Conservation (phyloP, 2,888 invertebrate species). For the Eupithecia subfuscata region DNA sequence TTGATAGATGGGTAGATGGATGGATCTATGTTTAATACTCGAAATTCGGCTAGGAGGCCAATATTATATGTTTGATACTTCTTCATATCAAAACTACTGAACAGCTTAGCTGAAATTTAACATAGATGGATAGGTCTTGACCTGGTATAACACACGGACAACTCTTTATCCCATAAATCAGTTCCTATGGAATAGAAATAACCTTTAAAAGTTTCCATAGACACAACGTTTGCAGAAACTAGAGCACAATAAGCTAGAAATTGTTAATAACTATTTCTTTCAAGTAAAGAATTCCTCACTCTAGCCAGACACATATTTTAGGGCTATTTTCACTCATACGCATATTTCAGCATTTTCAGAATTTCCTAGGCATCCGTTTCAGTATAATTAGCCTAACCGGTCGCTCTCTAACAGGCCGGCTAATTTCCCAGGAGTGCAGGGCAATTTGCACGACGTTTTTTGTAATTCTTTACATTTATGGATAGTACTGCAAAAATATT, state of each 20-base stretch:
- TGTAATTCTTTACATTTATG: slow-evolving; percentile 30
- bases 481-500: slow-evolving; percentile 29
- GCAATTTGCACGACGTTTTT: slow-evolving; percentile 32
- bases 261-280: not conserved
- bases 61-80: too few species aligned
- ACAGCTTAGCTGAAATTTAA: too few species aligned
- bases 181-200: too few species aligned
- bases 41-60: too few species aligned
- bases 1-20: too few species aligned
- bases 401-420: slow-evolving; percentile 19
- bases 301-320: not conserved
- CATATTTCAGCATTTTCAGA: slow-evolving; percentile 17
- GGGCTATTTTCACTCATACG: not conserved
- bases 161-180: too few species aligned
- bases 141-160: too few species aligned
- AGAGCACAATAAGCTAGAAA: not conserved
- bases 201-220: too few species aligned
- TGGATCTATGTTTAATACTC: too few species aligned
- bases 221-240: too few species aligned
- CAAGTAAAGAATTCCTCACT: not conserved
- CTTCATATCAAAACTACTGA: too few species aligned
- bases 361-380: slow-evolving; percentile 26
- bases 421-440: slow-evolving; percentile 41
- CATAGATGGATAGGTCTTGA: too few species aligned
- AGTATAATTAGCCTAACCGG: slow-evolving; percentile 28